Evolutionary conservation across 2,113 vertebrate species (phyloP).

Genomic region (Cyprinus carpio): DNA sequence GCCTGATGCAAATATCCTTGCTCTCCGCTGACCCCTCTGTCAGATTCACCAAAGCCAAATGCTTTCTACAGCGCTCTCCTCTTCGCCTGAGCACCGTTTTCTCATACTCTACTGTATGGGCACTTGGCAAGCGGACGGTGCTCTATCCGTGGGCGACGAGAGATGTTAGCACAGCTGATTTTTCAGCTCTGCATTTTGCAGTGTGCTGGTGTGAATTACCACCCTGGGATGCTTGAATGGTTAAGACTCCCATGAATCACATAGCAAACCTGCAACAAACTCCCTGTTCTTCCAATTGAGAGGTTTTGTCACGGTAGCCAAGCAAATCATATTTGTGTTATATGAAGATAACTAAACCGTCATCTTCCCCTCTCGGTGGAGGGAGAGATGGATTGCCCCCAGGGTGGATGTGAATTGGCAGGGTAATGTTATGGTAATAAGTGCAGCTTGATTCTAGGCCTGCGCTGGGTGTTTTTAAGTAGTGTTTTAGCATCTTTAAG

Average conservation of each 20-base stretch:
- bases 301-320: constrained; percentile 30
- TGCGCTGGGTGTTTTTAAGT: constrained; percentile 72
- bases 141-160: constrained; percentile 53
- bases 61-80: constrained; percentile 44
- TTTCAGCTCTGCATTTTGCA: constrained; percentile 62
- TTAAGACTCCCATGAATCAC: constrained; percentile 58
- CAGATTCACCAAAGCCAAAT: constrained; percentile 49
- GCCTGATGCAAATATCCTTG: constrained; percentile 56
- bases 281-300: constrained; percentile 9
- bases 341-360: constrained; percentile 44
- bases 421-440: constrained; percentile 77
- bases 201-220: constrained; percentile 62
- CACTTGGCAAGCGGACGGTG: constrained; percentile 51
- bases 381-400: constrained; percentile 68
- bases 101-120: constrained; percentile 55
- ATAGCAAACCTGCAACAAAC: constrained; percentile 47
- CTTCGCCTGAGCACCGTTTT: constrained; percentile 54
- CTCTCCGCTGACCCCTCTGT: constrained; percentile 55
- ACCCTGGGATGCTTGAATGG: constrained; percentile 60
- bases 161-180: constrained; percentile 61
- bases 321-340: constrained; percentile 33
- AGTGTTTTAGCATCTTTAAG: constrained; percentile 73
- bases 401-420: constrained; percentile 66
- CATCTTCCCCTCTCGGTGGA: constrained; percentile 16
- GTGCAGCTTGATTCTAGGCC: constrained; percentile 74